Evolutionary conservation across 2,113 vertebrate genomes (phyloP).

Genomic region (Hippotragus niger): DNA sequence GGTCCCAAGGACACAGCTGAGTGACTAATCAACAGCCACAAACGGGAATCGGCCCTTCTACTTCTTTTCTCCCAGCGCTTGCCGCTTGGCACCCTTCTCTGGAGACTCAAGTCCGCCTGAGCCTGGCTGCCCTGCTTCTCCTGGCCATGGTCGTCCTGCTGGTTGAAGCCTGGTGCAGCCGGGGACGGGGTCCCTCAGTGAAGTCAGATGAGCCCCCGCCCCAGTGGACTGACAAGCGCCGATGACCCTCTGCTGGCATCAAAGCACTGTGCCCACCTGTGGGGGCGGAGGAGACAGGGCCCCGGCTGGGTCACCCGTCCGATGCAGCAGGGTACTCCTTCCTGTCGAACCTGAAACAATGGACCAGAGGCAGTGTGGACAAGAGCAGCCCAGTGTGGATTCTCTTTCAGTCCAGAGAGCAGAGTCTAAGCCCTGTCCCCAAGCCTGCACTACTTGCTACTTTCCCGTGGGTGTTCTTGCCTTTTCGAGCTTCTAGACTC

Average conservation of each 20-base stretch:
- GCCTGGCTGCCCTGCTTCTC: not conserved
- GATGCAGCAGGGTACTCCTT: accelerated
- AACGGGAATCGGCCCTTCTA: accelerated
- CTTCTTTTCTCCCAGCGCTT: not conserved
- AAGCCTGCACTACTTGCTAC: accelerated
- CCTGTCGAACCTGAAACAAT: not conserved
- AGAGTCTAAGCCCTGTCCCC: not conserved
- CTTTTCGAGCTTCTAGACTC: not conserved
- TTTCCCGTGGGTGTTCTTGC: not conserved
- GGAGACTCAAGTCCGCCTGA: not conserved
- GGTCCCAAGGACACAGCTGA: not conserved
- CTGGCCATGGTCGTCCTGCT: not conserved
- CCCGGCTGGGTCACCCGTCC: accelerated
- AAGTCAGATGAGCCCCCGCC: not conserved
- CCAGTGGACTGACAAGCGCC: not conserved
- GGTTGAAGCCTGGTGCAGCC: not conserved
- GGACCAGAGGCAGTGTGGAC: accelerated
- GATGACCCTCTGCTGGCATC: not conserved
- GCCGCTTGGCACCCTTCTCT: not conserved
- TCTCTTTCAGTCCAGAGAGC: not conserved
- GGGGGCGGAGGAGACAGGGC: too few species aligned
- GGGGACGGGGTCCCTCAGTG: accelerated
- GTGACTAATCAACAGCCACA: accelerated
- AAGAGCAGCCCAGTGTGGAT: not conserved
- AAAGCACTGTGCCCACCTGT: not conserved